phyloP scores from a whole-genome alignment of 2,113 vertebrate species.

The Lagopus muta region DNA sequence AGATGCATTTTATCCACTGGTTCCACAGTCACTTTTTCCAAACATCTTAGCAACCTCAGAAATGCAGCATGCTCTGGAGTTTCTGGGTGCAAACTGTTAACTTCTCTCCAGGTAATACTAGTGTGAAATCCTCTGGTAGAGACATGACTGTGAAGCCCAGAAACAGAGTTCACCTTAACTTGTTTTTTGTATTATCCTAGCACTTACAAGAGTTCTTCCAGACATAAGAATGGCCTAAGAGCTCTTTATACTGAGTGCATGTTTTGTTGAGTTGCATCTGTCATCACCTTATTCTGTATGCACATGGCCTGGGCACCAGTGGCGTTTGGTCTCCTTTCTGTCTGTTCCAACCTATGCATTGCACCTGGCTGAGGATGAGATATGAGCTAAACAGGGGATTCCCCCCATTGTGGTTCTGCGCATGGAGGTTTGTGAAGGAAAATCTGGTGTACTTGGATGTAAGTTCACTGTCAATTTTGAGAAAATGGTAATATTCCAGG shows the following conservation, averaged over 20 bases:
- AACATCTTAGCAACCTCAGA: neutral
- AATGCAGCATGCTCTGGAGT: neutral
- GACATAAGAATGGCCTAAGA: neutral
- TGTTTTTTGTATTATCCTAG: neutral
- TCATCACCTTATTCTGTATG: neutral
- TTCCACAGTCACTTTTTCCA: neutral
- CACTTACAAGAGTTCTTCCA: neutral
- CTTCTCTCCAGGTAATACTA: neutral
- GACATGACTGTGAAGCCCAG: neutral
- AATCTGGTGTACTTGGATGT: neutral
- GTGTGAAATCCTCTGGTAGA: neutral
- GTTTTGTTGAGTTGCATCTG: neutral
- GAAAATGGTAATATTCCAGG: neutral
- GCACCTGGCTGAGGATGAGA: neutral
- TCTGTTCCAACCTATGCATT: neutral
- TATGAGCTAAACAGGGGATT: neutral
- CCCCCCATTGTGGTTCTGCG: neutral
- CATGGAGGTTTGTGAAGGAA: neutral
- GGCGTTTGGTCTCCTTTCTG: neutral
- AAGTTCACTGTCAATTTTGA: neutral
- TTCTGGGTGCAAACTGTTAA: neutral
- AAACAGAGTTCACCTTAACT: constrained; percentile 15
- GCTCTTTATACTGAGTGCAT: neutral
- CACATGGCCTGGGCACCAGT: neutral
- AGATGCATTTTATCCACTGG: neutral